Evolutionary conservation across 2,113 vertebrate genomes (phyloP).

Genomic region (Hucho hucho): DNA sequence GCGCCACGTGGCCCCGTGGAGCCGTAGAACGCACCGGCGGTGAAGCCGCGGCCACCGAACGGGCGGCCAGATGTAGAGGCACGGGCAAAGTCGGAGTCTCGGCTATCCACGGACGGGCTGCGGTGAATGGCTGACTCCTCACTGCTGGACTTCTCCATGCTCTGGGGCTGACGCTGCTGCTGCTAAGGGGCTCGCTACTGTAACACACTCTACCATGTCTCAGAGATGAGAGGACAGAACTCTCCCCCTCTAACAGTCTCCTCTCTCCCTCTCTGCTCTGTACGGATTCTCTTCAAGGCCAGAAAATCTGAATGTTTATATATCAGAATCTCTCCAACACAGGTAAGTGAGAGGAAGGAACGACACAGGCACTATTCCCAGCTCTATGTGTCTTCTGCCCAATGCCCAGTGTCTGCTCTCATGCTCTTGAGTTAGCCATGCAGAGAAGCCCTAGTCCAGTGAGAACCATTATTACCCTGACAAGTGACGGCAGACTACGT

Average conservation of each 20-base stretch:
- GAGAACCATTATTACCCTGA: constrained; percentile 41
- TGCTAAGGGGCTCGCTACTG: constrained; percentile 69
- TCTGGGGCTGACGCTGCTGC: constrained; percentile 72
- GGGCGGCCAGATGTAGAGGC: constrained; percentile 90
- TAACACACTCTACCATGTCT: constrained; percentile 80
- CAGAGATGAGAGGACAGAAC: constrained; percentile 56
- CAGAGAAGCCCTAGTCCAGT: constrained; percentile 32
- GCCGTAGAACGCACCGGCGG: constrained; percentile 96
- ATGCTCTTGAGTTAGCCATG: constrained; percentile 49
- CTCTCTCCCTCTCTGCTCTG: neutral
- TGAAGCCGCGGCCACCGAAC: constrained; percentile 90
- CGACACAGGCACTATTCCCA: constrained; percentile 29
- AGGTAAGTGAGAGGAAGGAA: constrained; percentile 3
- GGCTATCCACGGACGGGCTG: constrained; percentile 97
- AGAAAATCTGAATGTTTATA: neutral
- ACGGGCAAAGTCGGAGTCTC: constrained; percentile 89
- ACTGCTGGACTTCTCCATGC: constrained; percentile 99
- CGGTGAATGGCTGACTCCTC: constrained; percentile 97
- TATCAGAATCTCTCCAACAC: neutral
- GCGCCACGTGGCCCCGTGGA: constrained; percentile 81
- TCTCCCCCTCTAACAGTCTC: constrained; percentile 22
- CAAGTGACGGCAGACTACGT: constrained; percentile 15
- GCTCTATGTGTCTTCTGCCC: constrained; percentile 20
- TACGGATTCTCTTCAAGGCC: neutral
- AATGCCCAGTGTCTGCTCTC: constrained; percentile 13